phyloP scores from a whole-genome alignment of 2,113 vertebrate species.

The Chaetops frenatus region DNA sequence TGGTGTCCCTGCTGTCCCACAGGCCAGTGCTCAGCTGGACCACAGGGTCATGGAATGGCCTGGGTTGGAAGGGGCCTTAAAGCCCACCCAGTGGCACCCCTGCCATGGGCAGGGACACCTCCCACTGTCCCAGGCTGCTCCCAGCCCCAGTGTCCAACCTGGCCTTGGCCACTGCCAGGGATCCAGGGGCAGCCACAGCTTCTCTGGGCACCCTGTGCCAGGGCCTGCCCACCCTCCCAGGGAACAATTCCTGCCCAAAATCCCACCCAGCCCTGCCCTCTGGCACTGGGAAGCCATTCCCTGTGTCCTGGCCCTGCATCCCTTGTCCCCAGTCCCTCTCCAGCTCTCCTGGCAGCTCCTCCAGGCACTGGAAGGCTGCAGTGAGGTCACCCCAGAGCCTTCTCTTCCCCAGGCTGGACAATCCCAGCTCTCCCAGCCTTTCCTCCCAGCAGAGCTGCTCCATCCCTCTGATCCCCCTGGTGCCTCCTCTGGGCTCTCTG shows the following conservation, averaged over 20 bases:
- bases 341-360: not conserved
- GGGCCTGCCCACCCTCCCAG: not conserved
- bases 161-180: not conserved
- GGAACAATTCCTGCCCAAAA: not conserved
- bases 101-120: not conserved
- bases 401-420: not conserved
- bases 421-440: not conserved
- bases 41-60: not conserved
- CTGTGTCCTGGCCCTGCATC: rapidly evolving
- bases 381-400: not conserved
- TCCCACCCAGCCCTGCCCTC: not conserved
- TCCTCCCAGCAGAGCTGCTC: not conserved
- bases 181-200: not conserved
- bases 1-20: not conserved
- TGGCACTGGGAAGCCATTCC: not conserved
- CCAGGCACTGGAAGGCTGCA: rapidly evolving
- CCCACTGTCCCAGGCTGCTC: rapidly evolving
- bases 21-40: not conserved
- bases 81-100: not conserved
- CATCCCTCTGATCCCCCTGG: not conserved
- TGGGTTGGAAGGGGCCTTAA: not conserved
- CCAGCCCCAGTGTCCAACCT: rapidly evolving
- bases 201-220: not conserved
- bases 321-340: not conserved
- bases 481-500: not conserved